phyloP scores from a whole-genome alignment of 2,797 vertebrate genomes.

The Mormyrops attenuatus region DNA sequence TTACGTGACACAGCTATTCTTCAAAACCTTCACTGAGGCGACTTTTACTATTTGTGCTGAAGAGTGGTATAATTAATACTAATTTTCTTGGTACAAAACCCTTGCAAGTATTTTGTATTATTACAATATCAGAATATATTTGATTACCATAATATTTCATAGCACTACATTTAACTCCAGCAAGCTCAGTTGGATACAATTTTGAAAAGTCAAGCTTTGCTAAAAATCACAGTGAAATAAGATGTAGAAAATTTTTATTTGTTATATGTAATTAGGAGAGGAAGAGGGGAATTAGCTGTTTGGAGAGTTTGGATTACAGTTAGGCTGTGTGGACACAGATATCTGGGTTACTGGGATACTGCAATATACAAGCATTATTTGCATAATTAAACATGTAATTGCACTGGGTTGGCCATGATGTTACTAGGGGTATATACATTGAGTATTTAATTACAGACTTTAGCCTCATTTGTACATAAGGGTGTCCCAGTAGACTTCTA shows the following conservation, averaged over 20 bases:
- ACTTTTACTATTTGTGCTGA: neutral
- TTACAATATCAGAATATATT: neutral
- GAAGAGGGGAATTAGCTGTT: neutral
- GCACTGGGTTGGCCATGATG: neutral
- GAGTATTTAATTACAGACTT: neutral
- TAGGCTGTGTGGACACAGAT: neutral
- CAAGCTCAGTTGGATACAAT: neutral
- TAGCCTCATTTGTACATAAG: neutral
- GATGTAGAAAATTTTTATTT: neutral
- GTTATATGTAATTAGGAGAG: neutral
- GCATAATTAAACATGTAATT: constrained; percentile 7
- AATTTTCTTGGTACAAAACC: neutral
- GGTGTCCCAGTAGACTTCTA: neutral
- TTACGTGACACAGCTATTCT: neutral
- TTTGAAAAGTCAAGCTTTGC: neutral
- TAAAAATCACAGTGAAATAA: neutral
- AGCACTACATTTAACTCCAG: neutral
- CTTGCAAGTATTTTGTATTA: neutral
- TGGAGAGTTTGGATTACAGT: neutral
- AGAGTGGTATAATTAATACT: neutral
- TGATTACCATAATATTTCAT: neutral
- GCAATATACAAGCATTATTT: neutral
- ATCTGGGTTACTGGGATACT: neutral
- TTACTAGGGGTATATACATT: neutral
- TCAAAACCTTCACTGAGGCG: neutral